Evolutionary conservation across 2,113 vertebrate genomes (phyloP).

Genomic region (Neotoma lepida): DNA sequence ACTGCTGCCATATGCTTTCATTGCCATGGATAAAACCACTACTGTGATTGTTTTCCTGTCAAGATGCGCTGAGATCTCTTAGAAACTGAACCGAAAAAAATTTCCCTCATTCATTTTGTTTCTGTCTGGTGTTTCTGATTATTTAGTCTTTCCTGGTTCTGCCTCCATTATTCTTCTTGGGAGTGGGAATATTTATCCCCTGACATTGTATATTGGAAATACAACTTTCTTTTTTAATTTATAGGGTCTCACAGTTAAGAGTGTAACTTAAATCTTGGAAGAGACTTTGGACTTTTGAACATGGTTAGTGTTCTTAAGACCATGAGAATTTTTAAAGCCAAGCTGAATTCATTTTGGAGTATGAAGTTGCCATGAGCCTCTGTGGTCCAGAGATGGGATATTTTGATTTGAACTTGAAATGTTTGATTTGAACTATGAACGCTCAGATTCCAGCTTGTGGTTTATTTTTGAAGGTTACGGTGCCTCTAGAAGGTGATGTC

Average conservation of each 20-base stretch:
- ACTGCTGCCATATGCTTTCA: background rate
- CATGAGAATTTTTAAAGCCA: background rate
- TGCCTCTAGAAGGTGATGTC: no score
- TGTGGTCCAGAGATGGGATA: background rate
- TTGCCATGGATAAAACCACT: background rate
- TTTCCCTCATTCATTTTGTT: background rate
- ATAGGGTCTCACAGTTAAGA: background rate
- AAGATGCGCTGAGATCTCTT: background rate
- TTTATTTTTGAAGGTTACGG: background rate
- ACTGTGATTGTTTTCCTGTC: background rate
- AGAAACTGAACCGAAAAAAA: background rate
- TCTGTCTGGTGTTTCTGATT: background rate
- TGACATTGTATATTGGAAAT: background rate
- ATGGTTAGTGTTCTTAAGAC: background rate
- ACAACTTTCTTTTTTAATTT: background rate
- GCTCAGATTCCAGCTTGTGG: background rate
- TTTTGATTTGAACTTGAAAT: background rate
- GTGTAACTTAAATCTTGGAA: background rate
- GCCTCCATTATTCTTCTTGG: background rate
- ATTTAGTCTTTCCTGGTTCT: background rate
- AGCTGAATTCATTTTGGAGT: background rate
- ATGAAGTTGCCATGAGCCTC: background rate
- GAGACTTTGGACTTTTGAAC: background rate
- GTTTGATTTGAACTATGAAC: no score
- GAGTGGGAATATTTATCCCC: background rate